Conservation (phyloP, 2,113 vertebrate genomes). For the Epinephelus cyanopodus region DNA sequence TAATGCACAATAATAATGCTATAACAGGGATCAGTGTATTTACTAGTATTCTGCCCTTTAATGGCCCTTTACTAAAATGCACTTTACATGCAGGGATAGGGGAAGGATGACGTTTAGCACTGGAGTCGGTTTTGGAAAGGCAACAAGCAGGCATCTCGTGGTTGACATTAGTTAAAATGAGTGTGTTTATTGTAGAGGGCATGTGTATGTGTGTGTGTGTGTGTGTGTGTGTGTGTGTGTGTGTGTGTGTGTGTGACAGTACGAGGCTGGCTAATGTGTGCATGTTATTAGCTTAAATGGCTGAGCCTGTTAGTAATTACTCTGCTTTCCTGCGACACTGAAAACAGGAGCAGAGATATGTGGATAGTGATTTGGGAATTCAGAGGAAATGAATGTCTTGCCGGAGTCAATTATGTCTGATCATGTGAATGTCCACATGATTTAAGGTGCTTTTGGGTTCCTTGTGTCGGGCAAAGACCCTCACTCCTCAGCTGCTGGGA, state of each 20-base stretch:
- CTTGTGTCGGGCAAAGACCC: conserved; percentile 83
- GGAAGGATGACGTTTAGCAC: not conserved
- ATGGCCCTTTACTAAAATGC: not conserved
- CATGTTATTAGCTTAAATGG: conserved; percentile 25
- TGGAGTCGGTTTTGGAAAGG: not conserved
- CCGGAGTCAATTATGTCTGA: conserved; percentile 52
- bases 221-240: not conserved
- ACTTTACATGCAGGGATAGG: not conserved
- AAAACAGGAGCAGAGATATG: conserved; percentile 36
- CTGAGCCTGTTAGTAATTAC: conserved; percentile 36
- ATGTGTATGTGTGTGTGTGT: not conserved
- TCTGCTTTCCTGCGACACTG: not conserved
- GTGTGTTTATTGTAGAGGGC: conserved; percentile 3
- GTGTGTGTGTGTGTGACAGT: not conserved
- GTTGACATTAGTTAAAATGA: conserved; percentile 29
- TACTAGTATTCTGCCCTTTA: not conserved
- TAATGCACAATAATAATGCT: not conserved
- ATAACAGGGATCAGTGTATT: not conserved
- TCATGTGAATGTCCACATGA: conserved; percentile 48
- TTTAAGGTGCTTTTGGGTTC: conserved; percentile 86
- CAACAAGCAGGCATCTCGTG: conserved; percentile 17
- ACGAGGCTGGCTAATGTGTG: not conserved
- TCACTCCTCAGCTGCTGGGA: conserved; percentile 75
- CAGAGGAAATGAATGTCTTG: conserved; percentile 57
- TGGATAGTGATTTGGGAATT: conserved; percentile 25